Conservation (phyloP, 2,113 vertebrate species). For the Emydocephalus ijimae region DNA sequence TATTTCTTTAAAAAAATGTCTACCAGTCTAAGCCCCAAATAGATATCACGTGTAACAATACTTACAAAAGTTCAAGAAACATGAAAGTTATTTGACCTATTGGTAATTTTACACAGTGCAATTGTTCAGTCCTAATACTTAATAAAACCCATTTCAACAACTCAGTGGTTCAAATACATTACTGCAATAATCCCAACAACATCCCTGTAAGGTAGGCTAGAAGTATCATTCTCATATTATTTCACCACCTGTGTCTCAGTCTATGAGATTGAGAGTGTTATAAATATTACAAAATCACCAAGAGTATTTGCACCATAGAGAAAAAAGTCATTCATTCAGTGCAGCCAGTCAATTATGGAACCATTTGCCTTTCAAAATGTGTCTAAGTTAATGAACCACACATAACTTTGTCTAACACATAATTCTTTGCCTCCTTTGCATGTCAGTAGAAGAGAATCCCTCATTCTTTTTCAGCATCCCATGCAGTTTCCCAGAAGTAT, state of each 20-base stretch:
- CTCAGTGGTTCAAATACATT: background rate
- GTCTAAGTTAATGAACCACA: slow-evolving; percentile 62
- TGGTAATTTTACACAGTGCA: background rate
- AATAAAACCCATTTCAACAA: background rate
- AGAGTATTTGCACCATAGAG: slow-evolving; percentile 33
- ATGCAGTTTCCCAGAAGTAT: slow-evolving; percentile 71
- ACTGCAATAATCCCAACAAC: slow-evolving; percentile 16
- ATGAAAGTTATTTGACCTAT: background rate
- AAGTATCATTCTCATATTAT: background rate
- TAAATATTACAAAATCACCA: background rate
- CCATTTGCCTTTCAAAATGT: slow-evolving; percentile 67
- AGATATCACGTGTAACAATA: slow-evolving; percentile 1
- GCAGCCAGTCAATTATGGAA: slow-evolving; percentile 53
- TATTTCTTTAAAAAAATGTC: slow-evolving; percentile 2
- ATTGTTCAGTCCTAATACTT: background rate
- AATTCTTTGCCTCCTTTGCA: slow-evolving; percentile 65
- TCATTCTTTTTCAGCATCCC: slow-evolving; percentile 71
- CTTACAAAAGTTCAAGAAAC: background rate
- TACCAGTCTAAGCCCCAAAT: background rate
- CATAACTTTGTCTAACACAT: slow-evolving; percentile 63
- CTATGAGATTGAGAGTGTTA: background rate
- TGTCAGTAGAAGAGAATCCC: slow-evolving; percentile 73
- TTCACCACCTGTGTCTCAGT: background rate
- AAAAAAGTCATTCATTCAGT: slow-evolving; percentile 27
- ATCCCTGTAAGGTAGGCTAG: slow-evolving; percentile 27